Conservation (phyloP, 2,797 vertebrate species). For the Rachycentron canadum region DNA sequence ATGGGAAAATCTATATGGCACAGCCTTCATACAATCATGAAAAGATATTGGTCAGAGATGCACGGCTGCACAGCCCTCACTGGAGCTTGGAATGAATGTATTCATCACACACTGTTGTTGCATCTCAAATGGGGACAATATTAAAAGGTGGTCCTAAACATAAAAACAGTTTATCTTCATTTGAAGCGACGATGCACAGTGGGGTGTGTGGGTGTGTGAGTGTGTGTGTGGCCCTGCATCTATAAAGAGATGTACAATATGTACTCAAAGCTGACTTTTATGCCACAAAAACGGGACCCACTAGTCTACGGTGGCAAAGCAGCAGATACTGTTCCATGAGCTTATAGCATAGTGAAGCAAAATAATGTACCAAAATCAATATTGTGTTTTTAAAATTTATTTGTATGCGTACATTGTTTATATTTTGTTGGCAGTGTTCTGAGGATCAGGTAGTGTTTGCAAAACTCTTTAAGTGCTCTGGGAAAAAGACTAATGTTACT, state of each 20-base stretch:
- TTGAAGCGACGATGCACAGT: constrained; percentile 61
- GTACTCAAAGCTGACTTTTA: constrained; percentile 64
- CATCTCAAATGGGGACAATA: constrained; percentile 69
- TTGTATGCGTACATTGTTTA: constrained; percentile 1
- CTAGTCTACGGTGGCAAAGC: constrained; percentile 40
- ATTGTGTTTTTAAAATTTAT: constrained; percentile 23
- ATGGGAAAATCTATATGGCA: constrained; percentile 66
- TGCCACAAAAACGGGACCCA: constrained; percentile 51
- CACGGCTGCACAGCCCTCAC: constrained; percentile 63
- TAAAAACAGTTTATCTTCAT: constrained; percentile 75
- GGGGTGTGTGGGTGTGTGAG: constrained; percentile 17
- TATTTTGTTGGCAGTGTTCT: constrained; percentile 8
- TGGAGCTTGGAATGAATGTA: constrained; percentile 61
- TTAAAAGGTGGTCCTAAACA: constrained; percentile 67
- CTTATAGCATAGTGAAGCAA: constrained; percentile 38
- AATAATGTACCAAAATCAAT: constrained; percentile 19
- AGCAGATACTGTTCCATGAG: constrained; percentile 50
- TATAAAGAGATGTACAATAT: constrained; percentile 48
- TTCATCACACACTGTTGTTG: constrained; percentile 66
- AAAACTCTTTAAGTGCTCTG: neutral
- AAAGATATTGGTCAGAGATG: constrained; percentile 65
- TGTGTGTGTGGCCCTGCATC: constrained; percentile 17
- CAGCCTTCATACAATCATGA: constrained; percentile 58
- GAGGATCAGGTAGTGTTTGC: neutral
- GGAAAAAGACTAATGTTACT: neutral